Evolutionary conservation across 2,797 vertebrate genomes (phyloP).

Genomic region (Pteronotus mesoamericanus): DNA sequence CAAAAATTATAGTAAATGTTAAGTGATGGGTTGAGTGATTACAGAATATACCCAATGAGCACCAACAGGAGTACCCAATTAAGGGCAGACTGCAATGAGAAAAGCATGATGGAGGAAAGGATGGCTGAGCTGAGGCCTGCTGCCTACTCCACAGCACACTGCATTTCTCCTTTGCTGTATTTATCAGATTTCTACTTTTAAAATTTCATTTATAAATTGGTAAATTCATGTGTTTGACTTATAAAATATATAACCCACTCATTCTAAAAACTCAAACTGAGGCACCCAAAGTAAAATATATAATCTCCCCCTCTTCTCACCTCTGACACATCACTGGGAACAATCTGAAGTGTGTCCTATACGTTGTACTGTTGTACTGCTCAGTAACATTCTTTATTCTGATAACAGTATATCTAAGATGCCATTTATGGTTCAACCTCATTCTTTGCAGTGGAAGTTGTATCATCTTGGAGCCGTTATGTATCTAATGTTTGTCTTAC

Average conservation of each 20-base stretch:
- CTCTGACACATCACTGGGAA: neutral
- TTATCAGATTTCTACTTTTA: neutral
- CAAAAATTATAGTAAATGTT: neutral
- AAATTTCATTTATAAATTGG: neutral
- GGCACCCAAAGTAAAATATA: neutral
- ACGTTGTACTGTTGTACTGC: neutral
- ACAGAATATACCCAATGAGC: neutral
- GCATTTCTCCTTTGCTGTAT: neutral
- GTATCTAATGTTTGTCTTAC: neutral
- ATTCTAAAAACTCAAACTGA: neutral
- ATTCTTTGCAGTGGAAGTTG: neutral
- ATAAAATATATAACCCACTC: neutral
- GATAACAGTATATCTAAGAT: neutral
- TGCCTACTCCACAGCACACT: rapidly evolving
- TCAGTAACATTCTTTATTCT: neutral
- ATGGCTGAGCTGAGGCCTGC: neutral
- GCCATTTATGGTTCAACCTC: neutral
- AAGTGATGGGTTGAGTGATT: neutral
- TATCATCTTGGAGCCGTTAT: neutral
- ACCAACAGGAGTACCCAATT: neutral
- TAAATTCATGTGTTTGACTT: neutral
- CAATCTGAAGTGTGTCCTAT: neutral
- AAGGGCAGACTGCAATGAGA: neutral
- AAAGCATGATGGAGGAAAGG: neutral
- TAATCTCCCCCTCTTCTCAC: neutral